Evolutionary conservation across 2,888 invertebrate genomes (phyloP), one percentile per base, ranked within the genome.

Genomic region (Acanthopleura granulata): DNA sequence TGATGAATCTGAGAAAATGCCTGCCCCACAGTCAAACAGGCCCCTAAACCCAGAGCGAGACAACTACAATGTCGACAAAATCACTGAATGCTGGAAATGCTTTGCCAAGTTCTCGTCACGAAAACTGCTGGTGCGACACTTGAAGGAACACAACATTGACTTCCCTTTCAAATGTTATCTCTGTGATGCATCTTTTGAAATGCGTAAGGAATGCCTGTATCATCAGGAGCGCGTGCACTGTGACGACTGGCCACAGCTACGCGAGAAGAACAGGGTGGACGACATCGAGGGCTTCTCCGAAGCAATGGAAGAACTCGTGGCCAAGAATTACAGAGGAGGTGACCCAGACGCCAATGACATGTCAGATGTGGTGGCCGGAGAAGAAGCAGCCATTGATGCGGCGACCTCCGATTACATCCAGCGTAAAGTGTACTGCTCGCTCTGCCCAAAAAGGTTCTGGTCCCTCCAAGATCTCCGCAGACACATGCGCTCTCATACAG

Each of bases 401-500:
- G 81, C 82, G 49, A 81, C 84, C 0, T 82, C 85, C 27, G 86
- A 86, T 77, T 86, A 86, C 77, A 81, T 84, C 78, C 84, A 87
- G 83, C 79, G 87, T 51, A 89, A 89, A 79, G 88, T 89, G 30
- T 87, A 86, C 81, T 90, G 97, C 89, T 96, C 97, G 0, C 96
- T 97, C 88, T 98, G 97, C 90, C 93, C 97, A 89, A 94, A 97
- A 78, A 94, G 97, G 71, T 97, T 97, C 91, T 97, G 97, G 97
- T 97, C 97, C 0, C 95, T 97, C 0, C 97, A 97, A 89, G 97
- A 98, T 90, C 92, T 97, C 9, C 93, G 97, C 0, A 93, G 97
- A 0, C 98, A 98, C 91, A 97, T 97, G 96, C 92, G 97, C 27
- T 97, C 97, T 0, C 97, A 98, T 89, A 90, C 89, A 73, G 90